Base-by-base conservation (phyloP, 2,113 vertebrate species). In the Pelmatolapia mariae region DNA sequence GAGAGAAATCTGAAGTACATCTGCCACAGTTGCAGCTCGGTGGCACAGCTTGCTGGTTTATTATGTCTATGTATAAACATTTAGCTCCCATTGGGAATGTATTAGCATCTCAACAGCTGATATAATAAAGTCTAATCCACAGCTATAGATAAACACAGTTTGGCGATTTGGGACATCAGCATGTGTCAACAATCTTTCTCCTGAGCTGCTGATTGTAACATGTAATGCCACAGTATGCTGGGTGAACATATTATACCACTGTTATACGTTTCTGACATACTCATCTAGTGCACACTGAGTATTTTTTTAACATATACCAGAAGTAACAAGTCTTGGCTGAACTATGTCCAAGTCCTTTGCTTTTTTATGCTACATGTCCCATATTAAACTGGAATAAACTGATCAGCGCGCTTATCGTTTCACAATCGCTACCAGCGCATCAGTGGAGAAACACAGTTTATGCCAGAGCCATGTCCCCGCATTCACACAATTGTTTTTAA, bases 361-460 rank as follows among this genome's bases (percentile, higher is more conserved):
- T 82, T 92, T 93, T 95, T 94, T 90, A 93, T 92, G 95, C 93
- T 86, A 59, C 82, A 54, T 38, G 71, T 95, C 93, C 94, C 96
- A 95, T 95, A 96, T 96, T 95, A 96, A 95, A 91, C 91, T 94
- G 90, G 92, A 95, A 95, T 92, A 93, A 94, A 96, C 91, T 94
- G 91, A 83, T 80, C 29, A 40, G 83, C 8, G 81, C 47, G 76
- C 84, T 89, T 47, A 85, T 52, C 9, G 22, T 22, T 47, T 76
- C 11, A 76, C 83, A 86, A 73, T 85, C 36, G 36, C 87, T 82
- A 85, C 31, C 78, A 38, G 45, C 82, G 31, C 89, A 63, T 47
- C 79, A 57, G 47, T 76, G 80, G 47, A 80, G 50, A 86, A 84
- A 82, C 71, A 84, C 87, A 90, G 91, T 92, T 95, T 91, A 94